Evolutionary conservation across 1,140 invertebrate genomes (phyloP), one percentile per base, ranked within the genome.

Genomic region (Planococcus citri): DNA sequence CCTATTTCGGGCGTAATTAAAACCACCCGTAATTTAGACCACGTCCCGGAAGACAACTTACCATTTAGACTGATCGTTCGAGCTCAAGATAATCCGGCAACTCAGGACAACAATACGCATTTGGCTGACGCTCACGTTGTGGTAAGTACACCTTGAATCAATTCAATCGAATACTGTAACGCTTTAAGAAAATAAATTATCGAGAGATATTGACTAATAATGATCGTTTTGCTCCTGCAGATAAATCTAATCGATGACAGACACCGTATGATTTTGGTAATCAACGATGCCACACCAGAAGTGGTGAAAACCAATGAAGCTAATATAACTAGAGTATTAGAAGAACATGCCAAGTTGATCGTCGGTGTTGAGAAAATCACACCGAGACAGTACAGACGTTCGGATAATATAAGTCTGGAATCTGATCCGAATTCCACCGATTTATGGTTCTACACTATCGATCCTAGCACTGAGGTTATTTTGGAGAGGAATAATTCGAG

Each of bases 381-480:
- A 1, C 81, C 84, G 4, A 83, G 86, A 57, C 85, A 88, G 73
- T 85, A 82, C 70, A 77, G 87, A 20, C 73, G 72, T 24, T 83
- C 83, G 25, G 82, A 84, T 70, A 92, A 92, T 76, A 86, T 86
- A 4, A 89, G 87, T 0, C 76, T 92, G 4, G 85, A 90, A 73
- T 68, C 71, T 0, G 88, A 91, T 76, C 79, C 83, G 0, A 80
- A 83, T n/a, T 88, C 87, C 8, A 92, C 91, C 0, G 90, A 93
- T 75, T 82, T 94, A 1, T 93, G 90, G 89, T 88, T 94, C 76
- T 94, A 93, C 73, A 81, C 88, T 0, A 82, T 94, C 21, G 90
- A 94, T 80, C 91, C 91, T 0, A 82, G 82, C 29, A 89, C 85
- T 0, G 89, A 91, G 69, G 82, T 79, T 41, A 89, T 94, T 72